A percentile compares a stretch with the other conserved stretches of the same genome.
phyloP scores from a whole-genome alignment of 1,140 invertebrate species.

The Centruroides vittatus region DNA sequence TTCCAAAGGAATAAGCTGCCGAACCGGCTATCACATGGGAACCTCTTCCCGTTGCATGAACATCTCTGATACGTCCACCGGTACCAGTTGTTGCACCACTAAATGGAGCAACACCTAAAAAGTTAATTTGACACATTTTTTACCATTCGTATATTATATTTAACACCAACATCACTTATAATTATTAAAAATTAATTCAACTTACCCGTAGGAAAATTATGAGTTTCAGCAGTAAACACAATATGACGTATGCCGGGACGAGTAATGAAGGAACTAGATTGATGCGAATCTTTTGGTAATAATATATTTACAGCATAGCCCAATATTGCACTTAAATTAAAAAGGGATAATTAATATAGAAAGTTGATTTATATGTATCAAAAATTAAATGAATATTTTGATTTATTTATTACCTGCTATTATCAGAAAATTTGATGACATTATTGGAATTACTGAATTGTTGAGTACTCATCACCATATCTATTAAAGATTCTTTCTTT shows the following conservation, averaged over 20 bases:
- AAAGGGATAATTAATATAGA: neutral
- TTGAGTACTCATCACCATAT: constrained; percentile 87
- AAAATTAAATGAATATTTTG: constrained; percentile 15
- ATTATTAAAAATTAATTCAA: too few species aligned
- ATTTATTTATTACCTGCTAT: constrained; percentile 46
- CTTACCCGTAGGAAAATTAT: constrained; percentile 95
- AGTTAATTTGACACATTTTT: neutral
- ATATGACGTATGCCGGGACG: constrained; percentile 57
- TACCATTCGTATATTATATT: too few species aligned
- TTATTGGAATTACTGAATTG: constrained; percentile 66
- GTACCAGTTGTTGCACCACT: constrained; percentile 88
- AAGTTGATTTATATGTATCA: neutral
- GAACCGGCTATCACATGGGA: constrained; percentile 88
- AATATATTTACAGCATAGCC: constrained; percentile 58
- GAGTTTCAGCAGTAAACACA: constrained; percentile 97
- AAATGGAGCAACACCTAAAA: constrained; percentile 36
- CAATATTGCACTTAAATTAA: constrained; percentile 59
- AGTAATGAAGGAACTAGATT: constrained; percentile 46
- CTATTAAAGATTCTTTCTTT: constrained; percentile 65
- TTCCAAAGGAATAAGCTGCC: constrained; percentile 90
- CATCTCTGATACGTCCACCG: constrained; percentile 85
- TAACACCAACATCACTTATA: too few species aligned
- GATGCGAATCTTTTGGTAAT: constrained; percentile 38
- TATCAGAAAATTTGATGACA: constrained; percentile 94
- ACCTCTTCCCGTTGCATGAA: constrained; percentile 81